Evolutionary conservation across 2,113 vertebrate species (phyloP).

Genomic region (Psittacula cyanocephala): DNA sequence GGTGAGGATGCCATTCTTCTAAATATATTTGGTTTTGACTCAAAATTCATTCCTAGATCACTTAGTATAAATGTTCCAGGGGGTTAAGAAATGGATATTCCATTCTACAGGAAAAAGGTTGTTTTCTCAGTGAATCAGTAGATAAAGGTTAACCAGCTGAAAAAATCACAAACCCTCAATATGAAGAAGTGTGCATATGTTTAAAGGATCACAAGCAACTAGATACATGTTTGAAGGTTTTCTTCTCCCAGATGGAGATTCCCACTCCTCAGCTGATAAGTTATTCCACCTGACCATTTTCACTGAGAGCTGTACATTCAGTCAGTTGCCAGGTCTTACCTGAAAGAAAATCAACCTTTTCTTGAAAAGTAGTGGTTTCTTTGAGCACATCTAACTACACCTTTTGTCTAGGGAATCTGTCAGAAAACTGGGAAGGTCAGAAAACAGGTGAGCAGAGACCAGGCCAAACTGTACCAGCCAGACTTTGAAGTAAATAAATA

Average conservation of each 20-base stretch:
- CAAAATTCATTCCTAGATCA: not conserved
- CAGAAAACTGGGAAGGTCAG: not conserved
- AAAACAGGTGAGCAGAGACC: not conserved
- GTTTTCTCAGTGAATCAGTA: not conserved
- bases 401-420: not conserved
- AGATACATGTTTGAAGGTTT: not conserved
- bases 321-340: not conserved
- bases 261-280: not conserved
- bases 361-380: not conserved
- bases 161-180: not conserved
- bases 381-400: not conserved
- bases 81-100: not conserved
- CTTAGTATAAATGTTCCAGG: not conserved
- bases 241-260: not conserved
- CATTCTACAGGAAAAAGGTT: fast-evolving
- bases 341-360: not conserved
- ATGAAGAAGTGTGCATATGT: not conserved
- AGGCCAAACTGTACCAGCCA: not conserved
- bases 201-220: not conserved
- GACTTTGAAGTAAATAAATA: not conserved
- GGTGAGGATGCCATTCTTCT: not conserved
- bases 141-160: not conserved
- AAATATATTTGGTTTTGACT: not conserved
- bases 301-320: not conserved
- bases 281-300: not conserved